Conservation (phyloP, 2,797 vertebrate species). For the Pipistrellus kuhlii region DNA sequence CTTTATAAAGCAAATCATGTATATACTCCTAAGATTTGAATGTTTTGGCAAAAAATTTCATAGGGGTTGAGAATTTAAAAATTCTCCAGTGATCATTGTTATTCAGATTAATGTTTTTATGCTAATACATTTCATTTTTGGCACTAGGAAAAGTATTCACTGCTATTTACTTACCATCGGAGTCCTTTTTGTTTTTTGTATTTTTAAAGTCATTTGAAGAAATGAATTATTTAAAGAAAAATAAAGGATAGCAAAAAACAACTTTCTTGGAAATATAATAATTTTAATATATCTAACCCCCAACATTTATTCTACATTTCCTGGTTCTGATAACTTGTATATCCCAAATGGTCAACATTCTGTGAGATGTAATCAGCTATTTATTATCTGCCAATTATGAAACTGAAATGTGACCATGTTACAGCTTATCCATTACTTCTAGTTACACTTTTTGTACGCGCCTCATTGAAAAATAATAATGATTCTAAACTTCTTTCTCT, state of each 20-base stretch:
- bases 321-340: neutral
- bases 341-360: neutral
- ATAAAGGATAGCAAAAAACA: neutral
- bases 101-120: conserved; percentile 35
- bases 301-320: conserved; percentile 22
- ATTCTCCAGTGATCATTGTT: neutral
- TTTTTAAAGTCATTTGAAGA: conserved; percentile 2
- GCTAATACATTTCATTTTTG: conserved; percentile 42
- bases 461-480: conserved; percentile 19
- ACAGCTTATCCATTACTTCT: conserved; percentile 33
- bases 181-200: neutral
- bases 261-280: neutral
- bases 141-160: neutral
- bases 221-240: neutral
- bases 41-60: conserved; percentile 41
- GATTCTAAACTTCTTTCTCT: conserved; percentile 22
- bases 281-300: neutral
- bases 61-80: conserved; percentile 22
- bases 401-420: neutral
- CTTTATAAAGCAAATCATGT: conserved; percentile 32
- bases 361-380: neutral
- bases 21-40: neutral
- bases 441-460: neutral
- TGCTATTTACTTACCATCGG: neutral
- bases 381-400: neutral